A percentile compares a stretch with the other conserved stretches of the same genome.
Evolutionary conservation across 2,113 vertebrate species (phyloP).

Genomic region (Tympanuchus pallidicinctus): DNA sequence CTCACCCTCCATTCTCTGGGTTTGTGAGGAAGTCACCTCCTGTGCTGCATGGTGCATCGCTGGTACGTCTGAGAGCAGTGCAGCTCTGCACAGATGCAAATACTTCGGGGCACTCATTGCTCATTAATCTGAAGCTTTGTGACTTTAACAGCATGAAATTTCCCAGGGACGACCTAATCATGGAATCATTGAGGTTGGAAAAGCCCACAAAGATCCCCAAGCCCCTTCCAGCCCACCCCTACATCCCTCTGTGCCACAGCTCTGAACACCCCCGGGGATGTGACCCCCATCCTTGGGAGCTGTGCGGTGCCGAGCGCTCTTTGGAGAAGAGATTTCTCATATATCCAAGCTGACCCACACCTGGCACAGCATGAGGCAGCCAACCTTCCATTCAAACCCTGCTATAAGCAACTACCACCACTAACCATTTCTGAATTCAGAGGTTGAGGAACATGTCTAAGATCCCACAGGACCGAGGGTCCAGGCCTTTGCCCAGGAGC

Average conservation of each 20-base stretch:
- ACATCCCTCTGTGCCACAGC: no score
- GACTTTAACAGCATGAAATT: rapidly evolving
- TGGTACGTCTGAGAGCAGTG: neutral
- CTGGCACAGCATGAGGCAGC: neutral
- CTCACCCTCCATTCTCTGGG: neutral
- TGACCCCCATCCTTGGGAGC: no score
- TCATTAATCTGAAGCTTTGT: neutral
- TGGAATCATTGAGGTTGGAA: neutral
- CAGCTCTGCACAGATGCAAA: neutral
- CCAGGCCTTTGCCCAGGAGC: neutral
- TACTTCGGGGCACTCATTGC: neutral
- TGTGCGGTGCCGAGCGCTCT: neutral
- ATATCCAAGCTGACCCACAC: neutral
- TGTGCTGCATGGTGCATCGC: neutral
- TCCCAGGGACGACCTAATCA: neutral
- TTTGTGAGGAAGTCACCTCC: rapidly evolving
- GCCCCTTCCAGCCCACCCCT: no score
- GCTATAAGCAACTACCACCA: rapidly evolving
- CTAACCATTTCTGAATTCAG: rapidly evolving
- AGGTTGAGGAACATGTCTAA: neutral
- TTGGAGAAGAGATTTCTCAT: neutral
- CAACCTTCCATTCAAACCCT: neutral
- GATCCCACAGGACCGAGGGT: neutral
- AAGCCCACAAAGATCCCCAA: neutral
- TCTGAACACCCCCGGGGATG: no score